Conservation (phyloP, 92 coral and sea anemone species). For the Parazoanthus atlanticus region DNA sequence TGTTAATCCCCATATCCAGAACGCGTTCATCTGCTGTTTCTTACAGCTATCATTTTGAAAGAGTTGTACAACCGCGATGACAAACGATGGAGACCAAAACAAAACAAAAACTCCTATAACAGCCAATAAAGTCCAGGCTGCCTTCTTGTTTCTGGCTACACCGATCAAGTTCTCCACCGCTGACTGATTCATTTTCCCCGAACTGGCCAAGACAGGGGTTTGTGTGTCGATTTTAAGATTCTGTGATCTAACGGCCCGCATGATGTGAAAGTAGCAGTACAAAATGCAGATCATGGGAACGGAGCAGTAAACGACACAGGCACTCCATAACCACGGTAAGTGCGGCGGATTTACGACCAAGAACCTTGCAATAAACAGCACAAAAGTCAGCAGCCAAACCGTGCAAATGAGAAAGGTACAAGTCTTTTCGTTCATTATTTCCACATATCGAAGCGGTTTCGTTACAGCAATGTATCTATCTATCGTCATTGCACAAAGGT, state of each 20-base stretch:
- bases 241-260: background rate
- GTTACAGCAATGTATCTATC: constrained; percentile 55
- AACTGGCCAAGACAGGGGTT: background rate
- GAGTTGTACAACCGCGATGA: background rate
- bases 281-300: background rate
- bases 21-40: background rate
- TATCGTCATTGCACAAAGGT: constrained; percentile 45
- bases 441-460: constrained; percentile 28
- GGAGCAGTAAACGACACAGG: background rate
- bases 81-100: background rate
- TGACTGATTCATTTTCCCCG: too few relatives aligned
- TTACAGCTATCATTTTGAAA: background rate
- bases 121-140: background rate
- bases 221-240: background rate
- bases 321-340: background rate
- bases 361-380: background rate
- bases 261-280: background rate
- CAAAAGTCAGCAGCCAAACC: constrained; percentile 44
- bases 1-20: background rate
- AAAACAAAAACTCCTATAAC: background rate
- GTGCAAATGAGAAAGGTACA: constrained; percentile 21
- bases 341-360: background rate
- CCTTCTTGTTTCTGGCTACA: background rate
- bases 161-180: too few relatives aligned
- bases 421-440: constrained; percentile 9